Conservation (phyloP, 2,888 invertebrate genomes). For the Crossocerus cetratus region DNA sequence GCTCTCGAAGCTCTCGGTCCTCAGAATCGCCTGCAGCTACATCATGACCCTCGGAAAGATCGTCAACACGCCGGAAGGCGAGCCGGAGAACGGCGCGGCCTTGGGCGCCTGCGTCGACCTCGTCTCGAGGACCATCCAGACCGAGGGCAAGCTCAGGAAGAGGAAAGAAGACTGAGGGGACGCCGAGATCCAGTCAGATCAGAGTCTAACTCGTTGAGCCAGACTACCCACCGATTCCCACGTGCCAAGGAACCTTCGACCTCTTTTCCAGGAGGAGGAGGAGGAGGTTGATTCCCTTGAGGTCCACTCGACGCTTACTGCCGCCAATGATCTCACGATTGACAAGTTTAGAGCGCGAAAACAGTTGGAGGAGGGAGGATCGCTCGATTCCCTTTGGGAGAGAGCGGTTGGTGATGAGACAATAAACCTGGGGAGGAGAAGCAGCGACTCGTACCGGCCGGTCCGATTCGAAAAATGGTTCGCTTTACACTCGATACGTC, state of each 20-base stretch:
- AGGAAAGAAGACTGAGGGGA: constrained; percentile 85
- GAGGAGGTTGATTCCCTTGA: no score
- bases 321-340: neutral
- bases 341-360: neutral
- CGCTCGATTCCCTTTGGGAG: neutral
- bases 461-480: neutral
- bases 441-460: constrained; percentile 3
- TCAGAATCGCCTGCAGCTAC: constrained; percentile 95
- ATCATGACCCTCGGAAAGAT: constrained; percentile 91
- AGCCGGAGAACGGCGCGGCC: constrained; percentile 81
- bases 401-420: neutral
- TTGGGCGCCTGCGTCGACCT: constrained; percentile 89
- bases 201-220: no score
- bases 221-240: no score
- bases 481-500: constrained; percentile 2
- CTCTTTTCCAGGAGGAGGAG: no score
- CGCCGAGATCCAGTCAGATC: no score
- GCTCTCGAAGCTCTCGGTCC: constrained; percentile 93
- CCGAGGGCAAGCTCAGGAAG: constrained; percentile 92
- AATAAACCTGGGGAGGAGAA: neutral
- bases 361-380: neutral
- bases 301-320: neutral
- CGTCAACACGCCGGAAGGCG: constrained; percentile 79
- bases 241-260: no score
- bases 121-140: constrained; percentile 94